Evolutionary conservation across 2,113 vertebrate species (phyloP), one percentile per base, ranked within the genome.

Genomic region (Plecturocebus donacophilus): DNA sequence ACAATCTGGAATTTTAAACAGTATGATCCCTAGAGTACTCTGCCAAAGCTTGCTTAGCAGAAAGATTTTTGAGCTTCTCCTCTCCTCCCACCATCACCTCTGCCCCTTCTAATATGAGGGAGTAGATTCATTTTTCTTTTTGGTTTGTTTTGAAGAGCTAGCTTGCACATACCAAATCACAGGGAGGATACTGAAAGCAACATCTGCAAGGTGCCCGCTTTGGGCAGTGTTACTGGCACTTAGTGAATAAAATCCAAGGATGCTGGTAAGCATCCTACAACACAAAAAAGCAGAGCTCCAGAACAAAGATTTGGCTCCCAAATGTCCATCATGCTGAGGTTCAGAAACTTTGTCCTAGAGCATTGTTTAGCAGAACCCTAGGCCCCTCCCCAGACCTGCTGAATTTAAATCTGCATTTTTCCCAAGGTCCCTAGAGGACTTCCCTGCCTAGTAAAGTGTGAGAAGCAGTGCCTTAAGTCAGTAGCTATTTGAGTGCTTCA

Each of bases 1-100:
- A 86, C 52, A 82, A 79, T 98, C 66, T 96, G 79, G 95, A 95
- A 94, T 97, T 66, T 45, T 79, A 77, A 97, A 88, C 32, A 70
- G 19, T 68, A 20, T 73, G 95, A 81, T 91, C 85, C 71, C 91
- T 64, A 64, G 47, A 94, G 42, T 52, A 61, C n/a, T 58, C 49
- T 93, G 97, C 96, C 96, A 96, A 80, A 64, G n/a, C 64, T 96
- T 61, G 71, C 91, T 92, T 84, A 96, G 76, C 88, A 96, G 85
- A 94, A 96, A 89, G 20, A 87, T 30, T 76, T 86, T 58, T 30
- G 40, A 94, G 73, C 8, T 81, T 94, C 21, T 87, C 66, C 64
- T 76, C 76, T 80, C 21, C 40, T 85, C 19, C 47, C 52, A 54
- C 10, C 19, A 32, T 82, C 42, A 77, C 38, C 64, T 88, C 66